phyloP scores from a whole-genome alignment of 2,888 invertebrate genomes.

The Ophioninae sp. region DNA sequence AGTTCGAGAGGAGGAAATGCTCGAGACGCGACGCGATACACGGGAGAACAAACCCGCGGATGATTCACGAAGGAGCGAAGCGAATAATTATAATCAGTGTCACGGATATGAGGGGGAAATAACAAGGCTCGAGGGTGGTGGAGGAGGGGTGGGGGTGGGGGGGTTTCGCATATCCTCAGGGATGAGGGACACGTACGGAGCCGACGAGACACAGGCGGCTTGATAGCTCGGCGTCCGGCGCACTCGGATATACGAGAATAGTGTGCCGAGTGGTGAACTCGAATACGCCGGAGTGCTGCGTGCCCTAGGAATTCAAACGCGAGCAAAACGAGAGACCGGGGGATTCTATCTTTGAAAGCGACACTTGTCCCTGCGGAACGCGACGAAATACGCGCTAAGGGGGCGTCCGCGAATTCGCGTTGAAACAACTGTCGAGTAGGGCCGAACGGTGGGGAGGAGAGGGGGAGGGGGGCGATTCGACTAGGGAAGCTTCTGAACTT shows the following conservation, averaged over 20 bases:
- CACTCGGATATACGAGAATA: constrained; percentile 59
- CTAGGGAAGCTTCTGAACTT: neutral
- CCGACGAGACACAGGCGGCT: constrained; percentile 3
- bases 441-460: neutral
- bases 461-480: neutral
- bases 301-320: constrained; percentile 64
- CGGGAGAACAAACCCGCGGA: constrained; percentile 39
- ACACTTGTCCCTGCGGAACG: constrained; percentile 61
- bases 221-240: constrained; percentile 21
- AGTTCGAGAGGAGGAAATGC: constrained; percentile 56
- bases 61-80: constrained; percentile 52
- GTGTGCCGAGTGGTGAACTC: constrained; percentile 53
- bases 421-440: constrained; percentile 27
- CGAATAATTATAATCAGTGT: constrained; percentile 49
- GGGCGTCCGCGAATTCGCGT: constrained; percentile 53
- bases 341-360: constrained; percentile 68
- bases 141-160: too few relatives aligned
- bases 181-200: neutral
- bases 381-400: constrained; percentile 48
- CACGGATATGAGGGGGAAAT: constrained; percentile 18
- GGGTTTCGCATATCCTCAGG: too few relatives aligned
- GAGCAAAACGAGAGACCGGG: constrained; percentile 63
- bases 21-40: constrained; percentile 34
- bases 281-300: constrained; percentile 50
- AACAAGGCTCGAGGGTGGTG: neutral